Evolutionary conservation across 2,113 vertebrate species (phyloP).

Genomic region (Mus pahari): DNA sequence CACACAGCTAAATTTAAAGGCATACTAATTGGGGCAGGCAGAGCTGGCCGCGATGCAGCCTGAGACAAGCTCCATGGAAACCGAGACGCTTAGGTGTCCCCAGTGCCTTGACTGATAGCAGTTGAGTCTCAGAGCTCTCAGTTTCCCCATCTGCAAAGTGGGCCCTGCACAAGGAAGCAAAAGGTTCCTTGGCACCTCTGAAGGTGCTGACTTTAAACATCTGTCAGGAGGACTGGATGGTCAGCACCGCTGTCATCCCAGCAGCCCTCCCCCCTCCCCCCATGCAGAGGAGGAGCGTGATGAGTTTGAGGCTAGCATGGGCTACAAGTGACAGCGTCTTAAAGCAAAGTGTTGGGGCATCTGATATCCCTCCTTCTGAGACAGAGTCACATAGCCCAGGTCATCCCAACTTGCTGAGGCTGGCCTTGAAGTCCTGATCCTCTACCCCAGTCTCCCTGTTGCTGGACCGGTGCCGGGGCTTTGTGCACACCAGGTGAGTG

Average conservation of each 20-base stretch:
- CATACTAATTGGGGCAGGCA: conserved; percentile 58
- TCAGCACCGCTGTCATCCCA: no score
- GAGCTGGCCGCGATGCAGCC: neutral
- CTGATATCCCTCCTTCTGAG: neutral
- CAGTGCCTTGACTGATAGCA: neutral
- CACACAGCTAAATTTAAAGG: conserved; percentile 70
- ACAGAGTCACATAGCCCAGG: neutral
- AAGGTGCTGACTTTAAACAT: neutral
- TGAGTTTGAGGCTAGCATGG: neutral
- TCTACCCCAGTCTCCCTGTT: neutral
- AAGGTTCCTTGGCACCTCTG: neutral
- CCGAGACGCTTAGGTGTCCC: neutral
- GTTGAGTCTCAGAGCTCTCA: neutral
- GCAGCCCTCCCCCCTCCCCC: no score
- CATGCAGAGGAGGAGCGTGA: no score
- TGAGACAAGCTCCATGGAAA: neutral
- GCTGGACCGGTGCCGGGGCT: neutral
- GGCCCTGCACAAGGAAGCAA: neutral
- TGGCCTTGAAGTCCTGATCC: neutral
- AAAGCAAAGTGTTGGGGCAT: neutral
- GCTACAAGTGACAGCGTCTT: neutral
- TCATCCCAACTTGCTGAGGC: neutral
- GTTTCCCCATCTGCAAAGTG: neutral
- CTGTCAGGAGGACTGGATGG: no score
- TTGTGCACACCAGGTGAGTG: neutral